These are phyloP conservation scores for Meteorus cinctellus DNA, from an alignment of 2,888 invertebrate genomes.

Conservation along the genomic window DNA sequence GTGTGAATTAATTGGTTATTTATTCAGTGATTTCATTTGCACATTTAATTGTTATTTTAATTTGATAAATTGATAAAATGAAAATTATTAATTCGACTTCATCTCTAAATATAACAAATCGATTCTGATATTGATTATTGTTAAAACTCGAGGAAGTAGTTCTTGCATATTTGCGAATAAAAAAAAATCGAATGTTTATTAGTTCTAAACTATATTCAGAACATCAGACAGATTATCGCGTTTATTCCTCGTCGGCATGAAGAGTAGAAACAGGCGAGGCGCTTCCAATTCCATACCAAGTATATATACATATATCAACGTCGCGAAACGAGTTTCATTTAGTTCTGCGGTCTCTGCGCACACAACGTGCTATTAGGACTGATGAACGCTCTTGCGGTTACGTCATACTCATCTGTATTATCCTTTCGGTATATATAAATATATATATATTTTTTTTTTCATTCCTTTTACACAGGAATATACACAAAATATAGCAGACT, in stretches of 20 bases:
- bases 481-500: neutral
- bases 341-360: conserved; percentile 54
- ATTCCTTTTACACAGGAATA: neutral
- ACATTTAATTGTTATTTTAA: no score
- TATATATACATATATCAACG: conserved; percentile 40
- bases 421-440: conserved; percentile 33
- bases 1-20: no score
- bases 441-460: conserved; percentile 7
- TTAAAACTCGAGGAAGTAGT: no score
- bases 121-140: no score
- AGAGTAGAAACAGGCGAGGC: conserved; percentile 23
- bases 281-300: conserved; percentile 49
- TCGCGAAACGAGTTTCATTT: conserved; percentile 58
- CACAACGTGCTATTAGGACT: conserved; percentile 55
- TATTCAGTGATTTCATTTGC: no score
- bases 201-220: conserved; percentile 14
- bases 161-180: neutral
- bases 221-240: neutral
- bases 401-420: conserved; percentile 53
- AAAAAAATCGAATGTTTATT: conserved; percentile 1
- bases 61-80: no score
- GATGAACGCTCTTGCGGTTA: conserved; percentile 59
- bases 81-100: no score
- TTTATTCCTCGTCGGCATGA: conserved; percentile 32
- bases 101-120: no score